Evolutionary conservation across 2,888 invertebrate genomes (phyloP).

Genomic region (Sphaerophoria taeniata): DNA sequence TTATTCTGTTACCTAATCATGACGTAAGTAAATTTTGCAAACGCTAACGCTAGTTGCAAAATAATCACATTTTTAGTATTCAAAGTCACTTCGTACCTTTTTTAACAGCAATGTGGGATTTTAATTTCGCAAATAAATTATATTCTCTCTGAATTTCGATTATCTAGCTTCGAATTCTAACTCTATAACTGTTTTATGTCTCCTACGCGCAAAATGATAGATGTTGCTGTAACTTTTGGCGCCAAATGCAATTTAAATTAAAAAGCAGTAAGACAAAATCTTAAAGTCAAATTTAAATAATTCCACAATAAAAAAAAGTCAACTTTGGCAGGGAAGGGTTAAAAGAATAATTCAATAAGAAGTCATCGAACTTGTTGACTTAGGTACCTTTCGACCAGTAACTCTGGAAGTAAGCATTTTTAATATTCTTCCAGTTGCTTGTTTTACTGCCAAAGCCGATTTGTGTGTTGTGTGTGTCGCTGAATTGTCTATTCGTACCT

Average conservation of each 20-base stretch:
- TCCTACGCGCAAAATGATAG: background rate
- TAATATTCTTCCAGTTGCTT: slow-evolving; percentile 54
- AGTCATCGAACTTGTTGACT: slow-evolving; percentile 57
- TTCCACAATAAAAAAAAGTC: too few relatives aligned
- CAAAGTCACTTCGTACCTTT: too few relatives aligned
- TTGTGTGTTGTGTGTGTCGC: slow-evolving; percentile 50
- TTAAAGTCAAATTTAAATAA: background rate
- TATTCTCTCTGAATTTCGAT: background rate
- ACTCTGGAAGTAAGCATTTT: slow-evolving; percentile 20
- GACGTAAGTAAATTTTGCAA: too few relatives aligned
- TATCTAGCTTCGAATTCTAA: background rate
- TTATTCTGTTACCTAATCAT: too few relatives aligned
- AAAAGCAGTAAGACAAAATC: background rate
- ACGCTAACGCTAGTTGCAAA: too few relatives aligned
- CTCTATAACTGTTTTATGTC: background rate
- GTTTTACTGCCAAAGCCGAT: slow-evolving; percentile 34
- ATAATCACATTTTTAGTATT: too few relatives aligned
- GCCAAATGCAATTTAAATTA: slow-evolving; percentile 21
- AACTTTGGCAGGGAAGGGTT: background rate
- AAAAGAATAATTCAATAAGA: background rate
- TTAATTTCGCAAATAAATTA: too few relatives aligned
- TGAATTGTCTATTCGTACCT: slow-evolving; percentile 43
- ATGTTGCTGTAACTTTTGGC: background rate
- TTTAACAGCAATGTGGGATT: too few relatives aligned
- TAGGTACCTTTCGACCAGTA: background rate